A percentile compares a stretch with the other conserved stretches of the same genome.
Conservation (phyloP, 2,113 vertebrate genomes). For the Anoplopoma fimbria region DNA sequence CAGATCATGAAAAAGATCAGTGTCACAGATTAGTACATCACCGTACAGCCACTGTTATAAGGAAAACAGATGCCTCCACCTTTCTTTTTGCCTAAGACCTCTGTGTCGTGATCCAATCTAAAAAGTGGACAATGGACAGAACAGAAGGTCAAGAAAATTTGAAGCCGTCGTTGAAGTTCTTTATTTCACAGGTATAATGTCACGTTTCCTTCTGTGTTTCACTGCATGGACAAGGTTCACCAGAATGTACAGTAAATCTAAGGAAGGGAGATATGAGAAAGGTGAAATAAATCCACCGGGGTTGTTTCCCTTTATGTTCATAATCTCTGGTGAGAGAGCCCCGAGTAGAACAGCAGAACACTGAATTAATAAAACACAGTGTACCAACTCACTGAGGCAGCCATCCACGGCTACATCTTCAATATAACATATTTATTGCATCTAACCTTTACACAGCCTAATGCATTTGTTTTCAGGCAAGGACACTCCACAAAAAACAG, state of each 20-base stretch:
- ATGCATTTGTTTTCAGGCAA: not conserved
- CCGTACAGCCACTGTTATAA: too few species aligned
- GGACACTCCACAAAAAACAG: not conserved
- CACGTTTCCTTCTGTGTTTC: not conserved
- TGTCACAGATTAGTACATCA: too few species aligned
- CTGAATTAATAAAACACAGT: not conserved
- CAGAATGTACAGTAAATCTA: not conserved
- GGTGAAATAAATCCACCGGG: not conserved
- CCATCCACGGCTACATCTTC: not conserved
- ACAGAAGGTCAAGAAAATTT: not conserved
- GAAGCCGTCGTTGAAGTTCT: not conserved
- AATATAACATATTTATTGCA: not conserved
- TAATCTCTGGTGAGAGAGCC: not conserved
- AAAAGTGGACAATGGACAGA: not conserved
- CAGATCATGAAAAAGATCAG: too few species aligned
- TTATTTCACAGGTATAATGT: not conserved
- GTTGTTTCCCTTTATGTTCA: not conserved
- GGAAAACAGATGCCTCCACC: too few species aligned
- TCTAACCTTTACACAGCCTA: not conserved
- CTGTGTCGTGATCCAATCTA: not conserved
- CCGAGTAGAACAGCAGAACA: not conserved
- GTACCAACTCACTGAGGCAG: too few species aligned
- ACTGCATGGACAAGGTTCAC: too few species aligned
- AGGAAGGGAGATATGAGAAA: not conserved
- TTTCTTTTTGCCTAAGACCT: too few species aligned